Evolutionary conservation across 2,113 vertebrate species (phyloP), one percentile per base, ranked within the genome.

Genomic region (Lethenteron reissneri): DNA sequence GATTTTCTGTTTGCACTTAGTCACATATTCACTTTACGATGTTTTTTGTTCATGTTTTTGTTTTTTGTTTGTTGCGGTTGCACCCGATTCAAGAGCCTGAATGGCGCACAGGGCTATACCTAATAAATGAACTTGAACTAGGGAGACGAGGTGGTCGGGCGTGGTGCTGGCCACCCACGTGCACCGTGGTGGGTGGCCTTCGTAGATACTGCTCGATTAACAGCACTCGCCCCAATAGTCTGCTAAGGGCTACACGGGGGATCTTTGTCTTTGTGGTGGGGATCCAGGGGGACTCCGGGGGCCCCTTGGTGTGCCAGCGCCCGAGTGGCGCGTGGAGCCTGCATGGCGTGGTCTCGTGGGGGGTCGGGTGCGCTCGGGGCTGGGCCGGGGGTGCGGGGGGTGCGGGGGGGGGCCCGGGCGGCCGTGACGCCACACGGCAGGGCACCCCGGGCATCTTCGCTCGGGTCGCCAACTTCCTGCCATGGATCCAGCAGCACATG

Each of bases 391-490:
- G 15, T 57, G 68, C 11, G 3, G 10, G 87, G 85, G 88, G 89
- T 2, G 84, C 86, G 75, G 87, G 87, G 15, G 90, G 84, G 68
- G 80, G 83, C 75, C 90, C 89, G 89, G 76, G 68, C 19, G 1
- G 3, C 57, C 68, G 15, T 57, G 68, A 12, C 3, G 10, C 12
- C 12, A 1, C 72, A 0, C 72, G 75, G 17, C 83, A 83, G 81
- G 86, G 87, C 56, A 87, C 86, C 56, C 91, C 86, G 0, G 87
- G 87, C 69, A 77, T 90, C 74, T 88, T 89, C 79, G 87, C 87
- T 57, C 83, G 86, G 56, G 79, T 89, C 72, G 79, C 76, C 3
- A 70, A 74, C 57, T 77, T 88, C 77, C 82, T 88, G 72, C 77
- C 82, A 57, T 92, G 89, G 88, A 81, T 87, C 71, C 81, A 83